Evolutionary conservation across 2,888 invertebrate genomes (phyloP).

Genomic region (Drosophila mimica): DNA sequence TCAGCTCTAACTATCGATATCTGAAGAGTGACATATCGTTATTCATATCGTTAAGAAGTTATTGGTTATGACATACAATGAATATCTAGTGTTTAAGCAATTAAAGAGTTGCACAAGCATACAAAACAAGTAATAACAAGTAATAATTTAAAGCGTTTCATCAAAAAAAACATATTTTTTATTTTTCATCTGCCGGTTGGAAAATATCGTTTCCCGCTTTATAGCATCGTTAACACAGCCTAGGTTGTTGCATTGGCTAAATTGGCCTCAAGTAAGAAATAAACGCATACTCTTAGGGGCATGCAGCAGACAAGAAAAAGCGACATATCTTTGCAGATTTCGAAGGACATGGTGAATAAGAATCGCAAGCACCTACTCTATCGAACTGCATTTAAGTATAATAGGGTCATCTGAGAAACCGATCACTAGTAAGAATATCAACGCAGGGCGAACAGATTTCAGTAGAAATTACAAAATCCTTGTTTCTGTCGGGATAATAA

Average conservation of each 20-base stretch:
- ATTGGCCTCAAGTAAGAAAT: neutral
- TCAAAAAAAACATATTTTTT: neutral
- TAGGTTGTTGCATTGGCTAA: neutral
- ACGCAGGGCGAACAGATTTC: neutral
- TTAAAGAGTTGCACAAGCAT: neutral
- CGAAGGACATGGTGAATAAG: neutral
- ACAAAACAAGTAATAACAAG: neutral
- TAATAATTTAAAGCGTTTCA: neutral
- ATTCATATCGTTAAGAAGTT: neutral
- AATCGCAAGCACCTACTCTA: neutral
- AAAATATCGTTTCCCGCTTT: neutral
- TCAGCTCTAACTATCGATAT: slow-evolving; percentile 32
- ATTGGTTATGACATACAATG: neutral
- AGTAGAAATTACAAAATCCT: neutral
- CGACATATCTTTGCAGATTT: neutral
- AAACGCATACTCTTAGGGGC: neutral
- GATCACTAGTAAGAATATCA: neutral
- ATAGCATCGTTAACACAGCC: neutral
- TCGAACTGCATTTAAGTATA: neutral
- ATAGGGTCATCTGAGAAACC: neutral
- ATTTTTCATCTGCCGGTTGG: neutral
- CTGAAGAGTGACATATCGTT: neutral
- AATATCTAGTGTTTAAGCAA: neutral
- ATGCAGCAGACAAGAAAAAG: neutral
- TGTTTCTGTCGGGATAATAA: neutral